Base-by-base conservation (phyloP, 2,113 vertebrate genomes). In the Cryptomyrus ogoouensis region DNA sequence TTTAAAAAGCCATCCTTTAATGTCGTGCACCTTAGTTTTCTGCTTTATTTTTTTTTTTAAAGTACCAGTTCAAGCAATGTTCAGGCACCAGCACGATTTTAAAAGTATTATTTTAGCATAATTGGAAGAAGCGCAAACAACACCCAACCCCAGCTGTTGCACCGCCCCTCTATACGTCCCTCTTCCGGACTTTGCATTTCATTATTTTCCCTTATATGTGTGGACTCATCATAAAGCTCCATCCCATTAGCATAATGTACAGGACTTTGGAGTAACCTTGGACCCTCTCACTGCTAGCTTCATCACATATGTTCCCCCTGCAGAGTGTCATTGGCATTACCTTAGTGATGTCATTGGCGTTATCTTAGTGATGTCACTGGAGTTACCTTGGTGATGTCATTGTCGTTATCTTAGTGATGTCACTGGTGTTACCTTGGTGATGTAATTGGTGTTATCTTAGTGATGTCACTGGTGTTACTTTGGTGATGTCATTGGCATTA, bases 301-400 rank as follows among this genome's bases (percentile, higher is more conserved):
- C 70, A 77, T 77, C 31, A 77, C 27, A 77, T 77, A 77, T 77
- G 31, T 35, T 35, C 4, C 31, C 70, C 24, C 9, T 70, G 66
- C 24, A 70, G 10, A 27, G 66, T 31, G 27, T 39, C 27, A 74
- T 13, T 10, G 42, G 3, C 1, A 19, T 92, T 95, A 99, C 98
- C 98, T 99, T 99, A 0, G 98, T 99, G 94, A 99, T 99, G 83
- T 98, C 98, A 62, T 0, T 56, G 74, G 2, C 1, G 12, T 92
- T 95, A 99, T 97, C 98, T 99, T 99, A 0, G 98, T 99, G 94
- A 99, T 99, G 83, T 98, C 98, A 56, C 15, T 56, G 52, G 1
- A 21, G 52, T 56, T 56, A 56, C 17, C 52, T 56, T 19, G 66
- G 66, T 31, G 66, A 74, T 74, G 66, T 74, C 2, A 50, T 5